Evolutionary conservation across 2,888 invertebrate species (phyloP).

Genomic region (Caenorhabditis zanzibari): DNA sequence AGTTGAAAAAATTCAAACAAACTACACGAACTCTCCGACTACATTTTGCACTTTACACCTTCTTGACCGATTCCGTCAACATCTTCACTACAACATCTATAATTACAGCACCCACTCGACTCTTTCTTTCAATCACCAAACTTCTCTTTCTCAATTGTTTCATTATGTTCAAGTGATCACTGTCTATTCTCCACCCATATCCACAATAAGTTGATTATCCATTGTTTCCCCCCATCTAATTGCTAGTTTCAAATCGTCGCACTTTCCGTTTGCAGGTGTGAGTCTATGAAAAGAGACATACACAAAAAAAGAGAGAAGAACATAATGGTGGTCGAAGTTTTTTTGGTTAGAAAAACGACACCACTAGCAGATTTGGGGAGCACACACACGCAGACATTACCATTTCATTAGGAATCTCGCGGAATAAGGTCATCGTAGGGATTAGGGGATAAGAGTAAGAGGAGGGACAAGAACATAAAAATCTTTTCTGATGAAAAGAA

Average conservation of each 20-base stretch:
- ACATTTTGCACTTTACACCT: background rate
- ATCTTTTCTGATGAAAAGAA: conserved; percentile 30
- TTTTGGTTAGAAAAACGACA: conserved; percentile 37
- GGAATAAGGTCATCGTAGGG: conserved; percentile 27
- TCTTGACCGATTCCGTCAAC: background rate
- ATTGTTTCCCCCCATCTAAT: conserved; percentile 54
- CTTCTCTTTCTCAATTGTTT: conserved; percentile 5
- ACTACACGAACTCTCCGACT: too few relatives aligned
- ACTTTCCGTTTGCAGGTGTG: conserved; percentile 57
- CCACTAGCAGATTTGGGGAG: conserved; percentile 19
- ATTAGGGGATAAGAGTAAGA: conserved; percentile 29
- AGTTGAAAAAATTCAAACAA: too few relatives aligned
- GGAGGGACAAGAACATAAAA: conserved; percentile 30
- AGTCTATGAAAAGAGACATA: conserved; percentile 48
- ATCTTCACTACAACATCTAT: conserved; percentile 24
- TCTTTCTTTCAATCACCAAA: conserved; percentile 23
- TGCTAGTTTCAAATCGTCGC: conserved; percentile 57
- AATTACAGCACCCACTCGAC: conserved; percentile 53
- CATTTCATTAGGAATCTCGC: conserved; percentile 39
- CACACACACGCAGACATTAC: conserved; percentile 16
- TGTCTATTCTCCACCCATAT: background rate
- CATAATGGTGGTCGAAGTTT: conserved; percentile 34
- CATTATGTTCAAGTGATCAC: conserved; percentile 48
- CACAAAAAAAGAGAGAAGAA: conserved; percentile 3
- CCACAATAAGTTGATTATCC: conserved; percentile 61